phyloP scores from a whole-genome alignment of 2,113 vertebrate genomes.

The Meleagris gallopavo region DNA sequence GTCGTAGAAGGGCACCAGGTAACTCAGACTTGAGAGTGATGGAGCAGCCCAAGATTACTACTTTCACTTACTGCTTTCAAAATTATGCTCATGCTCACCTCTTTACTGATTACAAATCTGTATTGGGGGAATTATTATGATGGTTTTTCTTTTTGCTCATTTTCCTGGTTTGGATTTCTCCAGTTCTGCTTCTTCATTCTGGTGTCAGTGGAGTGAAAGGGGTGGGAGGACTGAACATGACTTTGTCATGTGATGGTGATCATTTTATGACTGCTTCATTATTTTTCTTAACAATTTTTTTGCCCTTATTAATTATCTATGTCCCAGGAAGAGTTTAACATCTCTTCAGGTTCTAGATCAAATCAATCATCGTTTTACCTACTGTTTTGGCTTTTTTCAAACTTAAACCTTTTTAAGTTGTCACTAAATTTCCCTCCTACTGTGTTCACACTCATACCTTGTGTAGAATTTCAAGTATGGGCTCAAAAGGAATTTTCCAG shows the following conservation, averaged over 20 bases:
- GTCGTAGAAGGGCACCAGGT: not conserved
- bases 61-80: not conserved
- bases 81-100: not conserved
- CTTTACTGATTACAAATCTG: not conserved
- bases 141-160: not conserved
- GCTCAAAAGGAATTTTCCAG: not conserved
- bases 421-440: not conserved
- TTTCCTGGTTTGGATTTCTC: not conserved
- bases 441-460: not conserved
- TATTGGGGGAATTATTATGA: not conserved
- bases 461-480: not conserved
- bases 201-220: not conserved
- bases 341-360: not conserved
- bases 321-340: not conserved
- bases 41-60: not conserved
- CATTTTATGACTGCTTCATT: not conserved
- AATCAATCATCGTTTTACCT: not conserved
- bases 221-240: not conserved
- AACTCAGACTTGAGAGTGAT: not conserved
- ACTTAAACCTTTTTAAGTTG: rapidly evolving
- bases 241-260: not conserved
- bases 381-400: not conserved
- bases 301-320: not conserved
- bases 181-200: not conserved
- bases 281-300: not conserved